Evolutionary conservation across 2,888 invertebrate genomes (phyloP), one percentile per base, ranked within the genome.

Genomic region (Tortricodes alternella): DNA sequence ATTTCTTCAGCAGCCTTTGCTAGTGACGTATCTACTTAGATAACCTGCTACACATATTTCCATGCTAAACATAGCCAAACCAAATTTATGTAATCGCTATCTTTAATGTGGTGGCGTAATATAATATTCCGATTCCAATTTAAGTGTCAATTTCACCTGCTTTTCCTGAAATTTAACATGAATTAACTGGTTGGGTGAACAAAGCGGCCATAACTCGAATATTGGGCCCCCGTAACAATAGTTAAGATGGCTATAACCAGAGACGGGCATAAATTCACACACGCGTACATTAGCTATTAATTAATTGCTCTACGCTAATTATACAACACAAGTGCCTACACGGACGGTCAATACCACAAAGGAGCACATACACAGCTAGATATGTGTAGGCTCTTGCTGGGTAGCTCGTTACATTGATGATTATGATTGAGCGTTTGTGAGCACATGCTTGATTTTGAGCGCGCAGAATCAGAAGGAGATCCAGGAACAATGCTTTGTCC

Each of bases 221-320:
- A 56, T 56, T 38, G 50, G 50, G 27, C 18, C 29, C 37, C 18
- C 53, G 37, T 39, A 64, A 59, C 61, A 63, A 56, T 56, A 32
- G 56, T 56, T 56, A 56, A 50, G 56, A 49, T 37, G 55, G 48
- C 43, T 55, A 48, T 55, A 55, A 55, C 49, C 43, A 49, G 49
- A 48, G 55, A 56, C 41, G 41, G 62, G 66, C 62, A 71, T 74
- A 72, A 76, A 76, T 75, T 77, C 65, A 73, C 70, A 74, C 74
- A 76, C 72, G 73, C 73, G 67, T 71, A 72, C 71, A 81, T 80
- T 83, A 80, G 78, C 85, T 79, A 86, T 87, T 87, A 87, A 89
- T 89, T 88, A 86, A 88, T 85, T 75, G 85, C 68, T 80, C 70
- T 72, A 80, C 78, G 85, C 85, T 85, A 88, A 88, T 87, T 87